Conservation (phyloP, 1,140 invertebrate species). For the Matsumurasca onukii region DNA sequence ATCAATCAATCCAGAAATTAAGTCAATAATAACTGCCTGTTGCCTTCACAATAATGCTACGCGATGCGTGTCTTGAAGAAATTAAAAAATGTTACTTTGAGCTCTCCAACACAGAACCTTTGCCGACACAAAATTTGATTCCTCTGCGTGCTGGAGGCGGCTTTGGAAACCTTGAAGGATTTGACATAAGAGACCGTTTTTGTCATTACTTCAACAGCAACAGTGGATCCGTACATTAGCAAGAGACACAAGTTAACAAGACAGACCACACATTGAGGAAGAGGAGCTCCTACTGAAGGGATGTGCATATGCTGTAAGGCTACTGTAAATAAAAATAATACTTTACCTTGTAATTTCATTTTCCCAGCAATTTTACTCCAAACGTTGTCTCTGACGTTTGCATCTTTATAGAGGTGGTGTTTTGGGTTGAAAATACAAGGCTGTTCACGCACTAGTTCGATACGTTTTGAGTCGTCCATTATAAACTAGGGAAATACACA, state of each 20-base stretch:
- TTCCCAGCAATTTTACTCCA: neutral
- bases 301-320: no score
- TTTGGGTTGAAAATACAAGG: neutral
- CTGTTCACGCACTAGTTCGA: neutral
- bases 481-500: neutral
- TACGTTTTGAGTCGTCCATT: neutral
- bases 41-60: neutral
- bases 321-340: no score
- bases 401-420: neutral
- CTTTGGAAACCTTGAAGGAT: constrained; percentile 23
- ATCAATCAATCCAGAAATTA: neutral
- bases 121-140: constrained; percentile 33
- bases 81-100: neutral
- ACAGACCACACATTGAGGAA: no score
- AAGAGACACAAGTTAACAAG: neutral
- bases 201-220: constrained; percentile 15
- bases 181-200: neutral
- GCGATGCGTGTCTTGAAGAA: neutral
- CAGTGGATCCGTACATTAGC: neutral
- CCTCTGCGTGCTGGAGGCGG: constrained; percentile 31
- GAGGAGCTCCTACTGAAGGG: no score
- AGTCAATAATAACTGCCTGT: neutral
- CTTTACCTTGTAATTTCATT: neutral
- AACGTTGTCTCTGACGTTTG: neutral
- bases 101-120: neutral